phyloP scores from a whole-genome alignment of 2,888 invertebrate species.

The Cerceris rybyensis region DNA sequence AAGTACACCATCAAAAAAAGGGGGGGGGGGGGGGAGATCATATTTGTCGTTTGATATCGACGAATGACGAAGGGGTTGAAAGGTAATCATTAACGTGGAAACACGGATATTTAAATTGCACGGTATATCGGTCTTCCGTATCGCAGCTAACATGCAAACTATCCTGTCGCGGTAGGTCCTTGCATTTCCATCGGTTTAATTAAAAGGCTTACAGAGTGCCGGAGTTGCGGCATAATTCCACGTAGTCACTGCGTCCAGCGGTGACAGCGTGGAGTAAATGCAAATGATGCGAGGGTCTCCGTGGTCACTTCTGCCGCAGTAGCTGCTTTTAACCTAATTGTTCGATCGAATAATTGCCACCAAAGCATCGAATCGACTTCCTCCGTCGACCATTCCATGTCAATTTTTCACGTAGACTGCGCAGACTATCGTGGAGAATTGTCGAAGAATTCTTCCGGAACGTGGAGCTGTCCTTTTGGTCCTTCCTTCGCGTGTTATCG shows the following conservation, averaged over 20 bases:
- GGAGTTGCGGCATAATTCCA: slow-evolving; percentile 35
- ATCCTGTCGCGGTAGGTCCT: slow-evolving; percentile 36
- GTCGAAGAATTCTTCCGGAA: neutral
- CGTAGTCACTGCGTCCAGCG: slow-evolving; percentile 9
- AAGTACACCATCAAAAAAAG: no score
- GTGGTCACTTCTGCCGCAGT: slow-evolving; percentile 25
- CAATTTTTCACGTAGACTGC: neutral
- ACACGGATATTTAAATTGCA: slow-evolving; percentile 23
- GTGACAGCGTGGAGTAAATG: slow-evolving; percentile 9
- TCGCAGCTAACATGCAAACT: slow-evolving; percentile 22
- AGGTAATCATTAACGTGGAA: neutral
- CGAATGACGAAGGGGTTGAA: neutral
- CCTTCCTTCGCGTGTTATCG: neutral
- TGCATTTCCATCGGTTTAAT: slow-evolving; percentile 56
- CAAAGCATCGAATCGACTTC: slow-evolving; percentile 3
- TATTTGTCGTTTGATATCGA: no score
- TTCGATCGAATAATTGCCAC: slow-evolving; percentile 15
- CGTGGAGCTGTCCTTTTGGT: neutral
- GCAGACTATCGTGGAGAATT: neutral
- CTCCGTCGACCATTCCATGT: neutral
- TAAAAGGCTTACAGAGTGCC: slow-evolving; percentile 23
- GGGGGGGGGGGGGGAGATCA: no score
- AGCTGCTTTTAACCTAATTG: slow-evolving; percentile 48
- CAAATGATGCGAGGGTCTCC: slow-evolving; percentile 3
- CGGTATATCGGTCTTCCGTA: neutral